phyloP scores from a whole-genome alignment of 2,888 invertebrate species.

The Lycaena phlaeas region DNA sequence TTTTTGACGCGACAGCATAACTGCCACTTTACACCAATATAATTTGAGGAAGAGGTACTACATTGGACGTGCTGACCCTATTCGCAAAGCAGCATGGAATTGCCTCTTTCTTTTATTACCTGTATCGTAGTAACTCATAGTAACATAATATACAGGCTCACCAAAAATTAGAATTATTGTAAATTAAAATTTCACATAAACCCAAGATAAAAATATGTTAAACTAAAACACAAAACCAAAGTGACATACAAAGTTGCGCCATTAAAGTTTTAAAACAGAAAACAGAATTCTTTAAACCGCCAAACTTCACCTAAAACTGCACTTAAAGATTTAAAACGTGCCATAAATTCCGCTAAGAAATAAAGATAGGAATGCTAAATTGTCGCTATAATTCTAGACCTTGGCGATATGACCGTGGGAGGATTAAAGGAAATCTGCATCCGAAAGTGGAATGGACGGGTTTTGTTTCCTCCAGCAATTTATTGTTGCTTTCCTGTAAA shows the following conservation, averaged over 20 bases:
- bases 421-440: constrained; percentile 25
- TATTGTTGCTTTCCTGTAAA: constrained; percentile 21
- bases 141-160: too few relatives aligned
- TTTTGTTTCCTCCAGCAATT: constrained; percentile 8
- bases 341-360: constrained; percentile 18
- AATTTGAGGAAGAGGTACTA: too few relatives aligned
- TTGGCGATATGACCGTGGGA: constrained; percentile 21
- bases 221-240: too few relatives aligned
- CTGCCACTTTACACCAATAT: too few relatives aligned
- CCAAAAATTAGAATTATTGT: too few relatives aligned
- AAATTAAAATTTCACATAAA: too few relatives aligned
- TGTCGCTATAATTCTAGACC: constrained; percentile 30
- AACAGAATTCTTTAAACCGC: background rate
- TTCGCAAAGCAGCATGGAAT: too few relatives aligned
- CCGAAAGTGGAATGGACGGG: constrained; percentile 22
- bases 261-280: background rate
- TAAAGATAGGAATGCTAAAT: constrained; percentile 19
- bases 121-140: too few relatives aligned
- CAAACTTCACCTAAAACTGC: background rate
- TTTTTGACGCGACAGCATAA: too few relatives aligned
- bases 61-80: too few relatives aligned
- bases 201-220: too few relatives aligned
- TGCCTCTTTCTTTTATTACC: too few relatives aligned
- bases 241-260: background rate
- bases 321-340: constrained; percentile 15